A percentile compares a stretch with the other conserved stretches of the same genome.
These are phyloP conservation scores for Drosophila affinis DNA, from an alignment of 2,888 invertebrate genomes.

Conservation along the genomic window DNA sequence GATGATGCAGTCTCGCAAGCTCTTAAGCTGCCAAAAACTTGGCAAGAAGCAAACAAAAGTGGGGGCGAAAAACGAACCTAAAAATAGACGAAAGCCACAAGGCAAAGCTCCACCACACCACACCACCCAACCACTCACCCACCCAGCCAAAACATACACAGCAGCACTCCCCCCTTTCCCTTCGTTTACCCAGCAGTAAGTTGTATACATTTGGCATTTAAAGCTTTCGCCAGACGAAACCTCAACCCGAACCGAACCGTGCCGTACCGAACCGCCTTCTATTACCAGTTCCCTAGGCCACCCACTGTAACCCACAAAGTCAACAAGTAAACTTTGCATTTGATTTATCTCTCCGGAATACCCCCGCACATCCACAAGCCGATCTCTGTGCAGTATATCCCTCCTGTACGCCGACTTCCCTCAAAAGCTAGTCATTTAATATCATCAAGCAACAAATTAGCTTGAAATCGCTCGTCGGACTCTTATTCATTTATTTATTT, in stretches of 20 bases:
- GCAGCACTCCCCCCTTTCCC: not conserved
- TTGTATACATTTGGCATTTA: slow-evolving; percentile 46
- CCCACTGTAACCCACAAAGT: slow-evolving; percentile 42
- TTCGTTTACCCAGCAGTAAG: slow-evolving; percentile 10
- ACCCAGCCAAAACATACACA: not conserved
- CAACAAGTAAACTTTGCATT: slow-evolving; percentile 65
- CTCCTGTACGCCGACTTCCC: not conserved
- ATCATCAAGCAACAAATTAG: slow-evolving; percentile 49
- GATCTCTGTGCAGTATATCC: not conserved
- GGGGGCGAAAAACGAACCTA: slow-evolving; percentile 21
- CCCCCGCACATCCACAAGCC: not conserved
- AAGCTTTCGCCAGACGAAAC: slow-evolving; percentile 31
- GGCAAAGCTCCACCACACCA: slow-evolving; percentile 15
- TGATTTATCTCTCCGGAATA: slow-evolving; percentile 47
- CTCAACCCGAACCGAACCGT: slow-evolving; percentile 25
- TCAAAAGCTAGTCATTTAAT: slow-evolving; percentile 37
- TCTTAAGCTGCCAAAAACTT: slow-evolving; percentile 59
- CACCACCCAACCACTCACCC: not conserved
- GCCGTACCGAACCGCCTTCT: slow-evolving; percentile 2
- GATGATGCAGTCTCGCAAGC: slow-evolving; percentile 29
- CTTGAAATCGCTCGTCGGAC: slow-evolving; percentile 13
- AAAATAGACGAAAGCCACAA: slow-evolving; percentile 43
- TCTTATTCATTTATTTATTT: slow-evolving; percentile 2
- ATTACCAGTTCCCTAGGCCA: not conserved
- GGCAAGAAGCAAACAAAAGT: slow-evolving; percentile 51